phyloP scores from a whole-genome alignment of 2,113 vertebrate species.

The Psilopogon haemacephalus region DNA sequence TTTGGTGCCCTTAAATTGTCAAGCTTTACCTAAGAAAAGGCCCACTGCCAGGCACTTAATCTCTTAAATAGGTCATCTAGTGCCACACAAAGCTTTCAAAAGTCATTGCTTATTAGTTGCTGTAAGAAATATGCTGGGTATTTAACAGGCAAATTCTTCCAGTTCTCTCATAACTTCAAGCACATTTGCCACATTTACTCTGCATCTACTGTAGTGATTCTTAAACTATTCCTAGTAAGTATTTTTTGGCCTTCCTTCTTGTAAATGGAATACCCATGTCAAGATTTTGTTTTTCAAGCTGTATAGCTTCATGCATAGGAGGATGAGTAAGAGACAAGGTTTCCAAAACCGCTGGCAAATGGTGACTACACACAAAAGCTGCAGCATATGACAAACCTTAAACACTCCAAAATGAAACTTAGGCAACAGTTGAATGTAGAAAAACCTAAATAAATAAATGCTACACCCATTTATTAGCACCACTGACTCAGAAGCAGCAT shows the following conservation, averaged over 20 bases:
- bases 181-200: neutral
- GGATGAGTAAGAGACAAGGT: neutral
- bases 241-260: conserved; percentile 36
- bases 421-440: neutral
- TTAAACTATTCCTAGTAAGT: conserved; percentile 43
- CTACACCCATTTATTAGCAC: neutral
- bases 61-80: neutral
- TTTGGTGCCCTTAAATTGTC: neutral
- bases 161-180: conserved; percentile 13
- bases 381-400: neutral
- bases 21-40: neutral
- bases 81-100: neutral
- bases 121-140: neutral
- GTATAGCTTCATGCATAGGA: neutral
- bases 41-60: neutral
- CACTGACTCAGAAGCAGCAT: neutral
- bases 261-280: conserved; percentile 19
- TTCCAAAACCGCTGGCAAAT: neutral
- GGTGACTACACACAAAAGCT: neutral
- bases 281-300: conserved; percentile 15
- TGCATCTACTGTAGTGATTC: neutral
- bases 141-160: conserved; percentile 39
- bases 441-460: neutral
- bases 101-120: neutral
- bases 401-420: neutral